A percentile compares a stretch with the other conserved stretches of the same genome.
These are phyloP conservation scores for Scaptomyza reducta DNA, from an alignment of 2,888 invertebrate species.

Conservation along the genomic window DNA sequence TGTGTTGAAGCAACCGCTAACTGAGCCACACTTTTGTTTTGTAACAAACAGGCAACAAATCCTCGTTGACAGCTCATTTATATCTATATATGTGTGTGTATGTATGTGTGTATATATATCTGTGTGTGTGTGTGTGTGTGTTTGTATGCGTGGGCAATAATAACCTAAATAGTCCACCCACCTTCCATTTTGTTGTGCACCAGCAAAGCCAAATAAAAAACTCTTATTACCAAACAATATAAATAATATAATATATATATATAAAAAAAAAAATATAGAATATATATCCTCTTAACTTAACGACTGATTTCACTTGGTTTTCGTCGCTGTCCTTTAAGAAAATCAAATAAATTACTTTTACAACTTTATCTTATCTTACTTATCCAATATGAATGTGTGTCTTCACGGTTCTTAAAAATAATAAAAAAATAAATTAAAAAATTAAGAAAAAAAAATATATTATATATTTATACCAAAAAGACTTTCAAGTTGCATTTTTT, in stretches of 20 bases:
- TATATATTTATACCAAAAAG: conserved; percentile 10
- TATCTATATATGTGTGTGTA: conserved; percentile 39
- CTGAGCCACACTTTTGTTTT: conserved; percentile 47
- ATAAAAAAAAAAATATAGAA: conserved; percentile 5
- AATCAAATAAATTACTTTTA: conserved; percentile 17
- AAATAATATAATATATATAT: background rate
- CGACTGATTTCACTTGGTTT: conserved; percentile 36
- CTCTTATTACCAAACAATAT: background rate
- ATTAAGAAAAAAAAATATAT: background rate
- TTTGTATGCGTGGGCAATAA: conserved; percentile 19
- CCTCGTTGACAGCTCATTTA: conserved; percentile 68
- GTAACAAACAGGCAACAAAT: conserved; percentile 54
- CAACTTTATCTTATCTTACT: conserved; percentile 21
- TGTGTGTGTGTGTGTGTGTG: conserved; percentile 10
- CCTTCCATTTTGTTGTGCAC: conserved; percentile 42
- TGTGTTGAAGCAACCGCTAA: conserved; percentile 13
- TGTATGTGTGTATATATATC: conserved; percentile 9
- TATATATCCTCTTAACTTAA: conserved; percentile 5
- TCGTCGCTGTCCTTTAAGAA: conserved; percentile 39
- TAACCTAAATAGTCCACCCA: conserved; percentile 33
- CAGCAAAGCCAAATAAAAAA: conserved; percentile 9
- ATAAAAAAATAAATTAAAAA: background rate
- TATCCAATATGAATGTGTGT: conserved; percentile 48
- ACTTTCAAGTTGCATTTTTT: conserved; percentile 44
- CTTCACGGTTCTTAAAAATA: conserved; percentile 31